These are phyloP conservation scores for Polymixis flavicincta DNA, from an alignment of 2,888 invertebrate species.

Conservation along the genomic window DNA sequence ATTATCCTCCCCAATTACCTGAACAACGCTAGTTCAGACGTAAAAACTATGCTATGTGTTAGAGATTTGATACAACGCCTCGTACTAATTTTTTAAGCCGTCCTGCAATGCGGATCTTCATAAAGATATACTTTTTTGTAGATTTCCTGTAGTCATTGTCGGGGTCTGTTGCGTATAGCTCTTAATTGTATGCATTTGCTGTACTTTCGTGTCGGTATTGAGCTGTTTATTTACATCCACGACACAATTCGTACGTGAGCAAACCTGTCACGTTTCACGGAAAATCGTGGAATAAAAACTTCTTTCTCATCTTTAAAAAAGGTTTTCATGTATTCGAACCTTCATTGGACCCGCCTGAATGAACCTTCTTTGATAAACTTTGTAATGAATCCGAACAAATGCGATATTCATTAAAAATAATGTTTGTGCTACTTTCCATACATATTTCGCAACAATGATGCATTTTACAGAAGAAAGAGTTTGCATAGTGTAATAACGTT, in stretches of 20 bases:
- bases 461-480: slow-evolving; percentile 56
- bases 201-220: slow-evolving; percentile 33
- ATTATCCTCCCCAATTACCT: slow-evolving; percentile 28
- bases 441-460: slow-evolving; percentile 70
- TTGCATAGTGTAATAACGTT: slow-evolving; percentile 66
- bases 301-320: slow-evolving; percentile 30
- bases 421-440: slow-evolving; percentile 73
- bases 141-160: slow-evolving; percentile 42
- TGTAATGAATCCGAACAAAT: slow-evolving; percentile 24
- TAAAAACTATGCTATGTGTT: slow-evolving; percentile 34
- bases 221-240: slow-evolving; percentile 49
- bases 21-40: slow-evolving; percentile 22
- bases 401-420: slow-evolving; percentile 6
- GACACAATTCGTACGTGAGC: slow-evolving; percentile 8
- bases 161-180: slow-evolving; percentile 41
- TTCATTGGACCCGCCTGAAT: not conserved
- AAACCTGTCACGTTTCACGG: slow-evolving; percentile 56
- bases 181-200: slow-evolving; percentile 36
- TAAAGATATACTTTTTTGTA: slow-evolving; percentile 56
- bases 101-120: slow-evolving; percentile 81
- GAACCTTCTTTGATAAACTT: slow-evolving; percentile 25
- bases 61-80: slow-evolving; percentile 28
- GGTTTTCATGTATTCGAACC: slow-evolving; percentile 26
- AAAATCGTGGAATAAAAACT: slow-evolving; percentile 47
- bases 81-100: slow-evolving; percentile 48